Percentiles rank a stretch among this genome's conserved stretches.
phyloP scores from a whole-genome alignment of 92 coral and sea anemone genomes.

The Epizoanthus stellaris region DNA sequence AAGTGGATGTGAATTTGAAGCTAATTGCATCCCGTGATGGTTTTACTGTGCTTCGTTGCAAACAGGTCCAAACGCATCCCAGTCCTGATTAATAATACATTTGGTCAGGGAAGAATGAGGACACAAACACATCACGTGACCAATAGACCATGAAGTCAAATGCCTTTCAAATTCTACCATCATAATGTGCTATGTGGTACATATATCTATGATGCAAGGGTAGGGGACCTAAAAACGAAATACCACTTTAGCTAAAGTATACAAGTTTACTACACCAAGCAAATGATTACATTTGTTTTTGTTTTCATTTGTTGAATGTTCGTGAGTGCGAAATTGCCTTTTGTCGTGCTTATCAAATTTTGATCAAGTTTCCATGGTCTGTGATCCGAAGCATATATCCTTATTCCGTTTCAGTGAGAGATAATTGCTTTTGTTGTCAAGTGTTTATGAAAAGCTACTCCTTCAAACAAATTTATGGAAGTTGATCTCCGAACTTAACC shows the following conservation, averaged over 20 bases:
- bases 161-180: background rate
- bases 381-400: constrained; percentile 21
- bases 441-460: constrained; percentile 6
- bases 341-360: constrained; percentile 38
- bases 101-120: background rate
- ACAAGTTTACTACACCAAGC: background rate
- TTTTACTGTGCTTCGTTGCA: background rate
- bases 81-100: no score
- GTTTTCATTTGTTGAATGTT: background rate
- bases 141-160: background rate
- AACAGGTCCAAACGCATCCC: constrained; percentile 28
- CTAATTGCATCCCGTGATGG: background rate
- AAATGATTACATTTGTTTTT: background rate
- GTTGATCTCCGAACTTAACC: background rate
- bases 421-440: constrained; percentile 29
- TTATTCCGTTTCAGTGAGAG: constrained; percentile 15
- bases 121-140: constrained; percentile 20
- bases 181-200: background rate
- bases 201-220: background rate
- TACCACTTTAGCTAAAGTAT: background rate
- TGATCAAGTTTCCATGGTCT: constrained; percentile 43
- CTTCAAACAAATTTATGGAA: constrained; percentile 2
- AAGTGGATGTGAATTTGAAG: background rate
- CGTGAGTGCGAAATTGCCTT: constrained; percentile 40
- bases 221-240: background rate